phyloP scores from a whole-genome alignment of 2,888 invertebrate species.

The Napeogenes inachia region DNA sequence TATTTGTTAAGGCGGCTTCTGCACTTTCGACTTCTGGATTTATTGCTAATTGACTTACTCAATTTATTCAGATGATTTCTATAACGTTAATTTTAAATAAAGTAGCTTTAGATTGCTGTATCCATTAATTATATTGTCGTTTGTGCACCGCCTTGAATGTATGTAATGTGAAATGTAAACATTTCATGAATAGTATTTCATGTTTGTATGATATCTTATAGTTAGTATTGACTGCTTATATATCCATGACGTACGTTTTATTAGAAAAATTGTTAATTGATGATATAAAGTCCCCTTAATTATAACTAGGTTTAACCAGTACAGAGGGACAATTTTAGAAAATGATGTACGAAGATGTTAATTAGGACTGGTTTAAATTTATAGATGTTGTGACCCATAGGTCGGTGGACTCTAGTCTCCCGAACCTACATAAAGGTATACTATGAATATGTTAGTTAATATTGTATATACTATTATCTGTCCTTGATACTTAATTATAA shows the following conservation, averaged over 20 bases:
- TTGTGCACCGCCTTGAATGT: slow-evolving; percentile 19
- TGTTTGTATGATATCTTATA: slow-evolving; percentile 21
- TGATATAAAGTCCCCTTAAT: slow-evolving; percentile 1
- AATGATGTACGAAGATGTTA: slow-evolving; percentile 10
- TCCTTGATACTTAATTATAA: slow-evolving; percentile 16
- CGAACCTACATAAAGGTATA: slow-evolving; percentile 17
- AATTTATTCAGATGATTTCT: neutral
- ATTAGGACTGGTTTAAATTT: slow-evolving; percentile 17
- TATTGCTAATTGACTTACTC: neutral
- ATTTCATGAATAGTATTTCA: slow-evolving; percentile 10
- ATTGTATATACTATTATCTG: slow-evolving; percentile 25
- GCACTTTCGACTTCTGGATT: slow-evolving; percentile 17
- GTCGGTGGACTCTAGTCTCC: slow-evolving; percentile 17
- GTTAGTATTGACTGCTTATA: slow-evolving; percentile 17
- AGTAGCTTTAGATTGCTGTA: slow-evolving; percentile 5
- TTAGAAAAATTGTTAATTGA: slow-evolving; percentile 6
- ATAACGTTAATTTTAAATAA: neutral
- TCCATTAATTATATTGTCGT: slow-evolving; percentile 11
- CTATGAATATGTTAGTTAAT: slow-evolving; percentile 23
- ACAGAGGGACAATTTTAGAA: slow-evolving; percentile 9
- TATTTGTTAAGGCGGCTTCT: slow-evolving; percentile 4
- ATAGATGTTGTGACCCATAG: slow-evolving; percentile 18
- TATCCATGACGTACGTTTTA: slow-evolving; percentile 7
- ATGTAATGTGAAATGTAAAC: slow-evolving; percentile 8
- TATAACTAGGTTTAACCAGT: slow-evolving; percentile 6